These are phyloP conservation scores for Ectemnius lituratus DNA, from an alignment of 2,888 invertebrate species.

Conservation along the genomic window DNA sequence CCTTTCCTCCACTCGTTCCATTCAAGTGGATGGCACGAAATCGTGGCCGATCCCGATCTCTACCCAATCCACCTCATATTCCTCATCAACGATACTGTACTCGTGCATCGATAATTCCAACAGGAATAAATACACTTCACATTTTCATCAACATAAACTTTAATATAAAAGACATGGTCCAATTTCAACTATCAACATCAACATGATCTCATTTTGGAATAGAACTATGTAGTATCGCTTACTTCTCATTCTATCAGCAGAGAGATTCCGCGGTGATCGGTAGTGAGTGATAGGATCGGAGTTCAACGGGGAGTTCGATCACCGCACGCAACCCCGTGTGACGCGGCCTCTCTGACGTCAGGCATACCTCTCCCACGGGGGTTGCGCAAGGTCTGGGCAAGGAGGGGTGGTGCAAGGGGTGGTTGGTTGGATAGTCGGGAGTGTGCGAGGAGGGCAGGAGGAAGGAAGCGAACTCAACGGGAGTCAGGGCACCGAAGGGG, in stretches of 20 bases:
- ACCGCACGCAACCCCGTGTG: constrained; percentile 68
- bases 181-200: too few relatives aligned
- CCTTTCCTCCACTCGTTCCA: constrained; percentile 55
- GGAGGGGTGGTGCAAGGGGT: constrained; percentile 32
- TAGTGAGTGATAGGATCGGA: constrained; percentile 21
- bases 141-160: too few relatives aligned
- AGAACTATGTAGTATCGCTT: too few relatives aligned
- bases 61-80: not conserved
- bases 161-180: too few relatives aligned
- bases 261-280: too few relatives aligned
- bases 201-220: too few relatives aligned
- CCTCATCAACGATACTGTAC: not conserved
- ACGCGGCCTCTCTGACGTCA: constrained; percentile 70
- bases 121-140: too few relatives aligned
- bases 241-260: too few relatives aligned
- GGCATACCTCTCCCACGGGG: constrained; percentile 56
- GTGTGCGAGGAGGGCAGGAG: constrained; percentile 45
- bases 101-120: too few relatives aligned
- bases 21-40: constrained; percentile 71
- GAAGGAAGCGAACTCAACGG: constrained; percentile 17
- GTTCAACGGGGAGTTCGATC: constrained; percentile 75
- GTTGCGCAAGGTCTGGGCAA: constrained; percentile 69
- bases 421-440: constrained; percentile 12
- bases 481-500: constrained; percentile 59
- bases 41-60: constrained; percentile 34